Base-by-base conservation (phyloP, 2,113 vertebrate genomes). In the Halichoeres trimaculatus region DNA sequence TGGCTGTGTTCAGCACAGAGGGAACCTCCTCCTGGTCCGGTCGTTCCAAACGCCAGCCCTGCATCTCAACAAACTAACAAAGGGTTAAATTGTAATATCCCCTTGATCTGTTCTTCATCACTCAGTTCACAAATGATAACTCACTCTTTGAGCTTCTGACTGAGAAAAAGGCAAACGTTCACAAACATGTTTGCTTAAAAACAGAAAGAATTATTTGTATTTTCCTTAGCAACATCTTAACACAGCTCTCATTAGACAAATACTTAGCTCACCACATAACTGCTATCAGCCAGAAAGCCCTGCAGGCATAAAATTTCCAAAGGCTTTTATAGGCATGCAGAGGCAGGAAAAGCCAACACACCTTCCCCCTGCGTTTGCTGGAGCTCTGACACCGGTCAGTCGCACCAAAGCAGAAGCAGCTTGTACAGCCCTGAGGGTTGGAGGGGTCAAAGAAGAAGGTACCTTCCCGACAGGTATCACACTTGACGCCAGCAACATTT, bases 391-490 rank as follows among this genome's bases (percentile, higher is more conserved):
- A 98, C 74, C 40, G 79, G 69, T 87, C 89, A 40, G 91, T 96
- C 51, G 90, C 94, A 61, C 95, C 95, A 26, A 97, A 99, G 82
- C 97, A 99, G 92, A 99, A 99, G 91, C 98, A 99, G 64, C 81
- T 85, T 20, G 92, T 95, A 69, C 98, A 99, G 40, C 98, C 98
- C 0, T 72, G 90, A 76, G 93, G 93, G 85, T 96, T 96, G 40
- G 89, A 92, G 30, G 93, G 83, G 74, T 98, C 94, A 76, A 98
- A 92, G 85, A 95, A 90, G 93, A 99, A 99, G 2, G 95, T 94
- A 56, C 95, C 96, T 52, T 89, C 85, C 63, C 62, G 91, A 88
- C 98, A 99, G 70, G 74, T 24, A 48, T 94, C 90, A 71, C 98
- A 99, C 54, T 88, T 80, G 45, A 45, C 16, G 22, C 97, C 96